phyloP scores from a whole-genome alignment of 2,888 invertebrate species.

The Himalopsyche tibetana region DNA sequence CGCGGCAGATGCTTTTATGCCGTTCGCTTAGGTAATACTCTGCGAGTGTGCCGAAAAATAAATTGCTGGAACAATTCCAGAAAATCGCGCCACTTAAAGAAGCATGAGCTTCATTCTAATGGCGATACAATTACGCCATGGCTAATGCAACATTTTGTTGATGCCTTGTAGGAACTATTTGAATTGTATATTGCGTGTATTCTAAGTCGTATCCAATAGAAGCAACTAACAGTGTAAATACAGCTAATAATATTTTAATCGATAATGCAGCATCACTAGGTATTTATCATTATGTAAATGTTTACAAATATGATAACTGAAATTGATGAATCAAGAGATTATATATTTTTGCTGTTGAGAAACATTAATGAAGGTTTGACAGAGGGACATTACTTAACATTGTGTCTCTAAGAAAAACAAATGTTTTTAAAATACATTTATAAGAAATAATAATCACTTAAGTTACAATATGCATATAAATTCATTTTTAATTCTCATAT shows the following conservation, averaged over 20 bases:
- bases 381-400: background rate
- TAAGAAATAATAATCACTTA: background rate
- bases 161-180: constrained; percentile 64
- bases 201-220: constrained; percentile 46
- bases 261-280: constrained; percentile 46
- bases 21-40: constrained; percentile 60
- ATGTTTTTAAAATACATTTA: background rate
- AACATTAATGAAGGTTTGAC: background rate
- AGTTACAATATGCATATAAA: background rate
- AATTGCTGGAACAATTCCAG: constrained; percentile 59
- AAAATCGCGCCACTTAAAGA: constrained; percentile 59
- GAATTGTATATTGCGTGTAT: constrained; percentile 48
- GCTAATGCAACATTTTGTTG: constrained; percentile 64
- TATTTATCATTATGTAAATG: constrained; percentile 52
- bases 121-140: constrained; percentile 61
- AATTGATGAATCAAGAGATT: constrained; percentile 55
- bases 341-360: constrained; percentile 57
- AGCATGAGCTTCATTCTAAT: constrained; percentile 55
- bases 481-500: background rate
- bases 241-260: constrained; percentile 43
- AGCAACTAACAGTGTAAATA: constrained; percentile 37
- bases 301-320: constrained; percentile 46
- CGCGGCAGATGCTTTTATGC: constrained; percentile 64
- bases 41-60: constrained; percentile 63
- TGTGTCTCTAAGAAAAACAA: background rate